These are phyloP conservation scores for Perca flavescens DNA, from an alignment of 2,113 vertebrate species.

Conservation along the genomic window DNA sequence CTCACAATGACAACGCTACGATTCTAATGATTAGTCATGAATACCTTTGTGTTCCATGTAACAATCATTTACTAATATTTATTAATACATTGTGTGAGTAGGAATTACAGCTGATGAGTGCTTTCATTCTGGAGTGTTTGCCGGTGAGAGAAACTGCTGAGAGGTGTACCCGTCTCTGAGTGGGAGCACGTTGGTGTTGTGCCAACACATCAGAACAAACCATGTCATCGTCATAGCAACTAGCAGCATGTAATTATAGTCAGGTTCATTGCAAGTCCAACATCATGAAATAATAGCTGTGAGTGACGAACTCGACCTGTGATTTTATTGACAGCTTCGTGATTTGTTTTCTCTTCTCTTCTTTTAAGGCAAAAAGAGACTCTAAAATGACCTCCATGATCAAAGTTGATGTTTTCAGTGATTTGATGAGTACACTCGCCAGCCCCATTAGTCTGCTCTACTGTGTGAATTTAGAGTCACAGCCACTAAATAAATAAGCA, in stretches of 20 bases:
- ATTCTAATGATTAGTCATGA: too few species aligned
- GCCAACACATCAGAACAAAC: constrained; percentile 59
- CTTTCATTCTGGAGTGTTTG: constrained; percentile 19
- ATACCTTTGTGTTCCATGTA: background rate
- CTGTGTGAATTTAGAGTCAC: constrained; percentile 36
- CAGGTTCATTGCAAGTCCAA: constrained; percentile 46
- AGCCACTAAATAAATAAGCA: constrained; percentile 60
- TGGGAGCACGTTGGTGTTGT: constrained; percentile 40
- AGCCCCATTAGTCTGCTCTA: constrained; percentile 39
- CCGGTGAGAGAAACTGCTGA: constrained; percentile 36
- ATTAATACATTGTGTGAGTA: background rate
- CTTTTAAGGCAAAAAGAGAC: background rate
- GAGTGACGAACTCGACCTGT: constrained; percentile 1
- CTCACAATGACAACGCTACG: too few species aligned
- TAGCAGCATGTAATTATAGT: constrained; percentile 37
- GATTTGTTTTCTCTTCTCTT: too few species aligned
- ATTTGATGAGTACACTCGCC: constrained; percentile 24
- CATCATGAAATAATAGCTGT: constrained; percentile 15
- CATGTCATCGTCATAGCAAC: constrained; percentile 72
- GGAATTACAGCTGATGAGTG: constrained; percentile 1
- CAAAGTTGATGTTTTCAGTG: constrained; percentile 43
- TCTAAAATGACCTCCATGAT: constrained; percentile 36
- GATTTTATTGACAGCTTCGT: background rate
- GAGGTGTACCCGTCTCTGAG: constrained; percentile 25
- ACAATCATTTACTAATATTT: background rate